phyloP scores from a whole-genome alignment of 2,888 invertebrate genomes.

The Xestia ashworthii region DNA sequence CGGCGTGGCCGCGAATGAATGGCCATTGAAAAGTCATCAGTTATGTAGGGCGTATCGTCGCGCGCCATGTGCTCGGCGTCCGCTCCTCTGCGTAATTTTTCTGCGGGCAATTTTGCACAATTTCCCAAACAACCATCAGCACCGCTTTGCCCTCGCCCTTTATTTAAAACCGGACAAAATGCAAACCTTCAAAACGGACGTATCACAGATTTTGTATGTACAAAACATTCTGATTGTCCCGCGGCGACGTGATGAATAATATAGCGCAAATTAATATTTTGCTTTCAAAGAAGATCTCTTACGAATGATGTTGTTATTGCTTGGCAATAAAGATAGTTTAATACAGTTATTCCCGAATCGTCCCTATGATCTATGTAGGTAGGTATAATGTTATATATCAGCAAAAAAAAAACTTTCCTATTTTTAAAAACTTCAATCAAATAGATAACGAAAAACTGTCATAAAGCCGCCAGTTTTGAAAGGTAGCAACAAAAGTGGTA shows the following conservation, averaged over 20 bases:
- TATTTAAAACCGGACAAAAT: constrained; percentile 80
- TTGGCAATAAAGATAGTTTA: not conserved
- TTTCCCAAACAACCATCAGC: constrained; percentile 84
- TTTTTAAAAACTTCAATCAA: constrained; percentile 38
- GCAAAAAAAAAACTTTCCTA: not conserved
- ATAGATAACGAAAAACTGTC: constrained; percentile 60
- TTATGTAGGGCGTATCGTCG: constrained; percentile 88
- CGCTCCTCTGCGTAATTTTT: constrained; percentile 85
- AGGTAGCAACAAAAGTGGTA: constrained; percentile 81
- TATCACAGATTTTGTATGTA: constrained; percentile 58
- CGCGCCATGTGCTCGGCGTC: constrained; percentile 86
- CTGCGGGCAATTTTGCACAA: constrained; percentile 85
- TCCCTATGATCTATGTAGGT: not conserved
- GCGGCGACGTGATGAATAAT: constrained; percentile 71
- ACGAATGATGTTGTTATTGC: not conserved
- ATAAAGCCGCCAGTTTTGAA: constrained; percentile 79
- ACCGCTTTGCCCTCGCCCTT: constrained; percentile 76
- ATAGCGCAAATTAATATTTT: constrained; percentile 65
- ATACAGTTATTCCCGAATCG: not conserved
- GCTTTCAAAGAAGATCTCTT: constrained; percentile 20
- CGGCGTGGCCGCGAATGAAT: constrained; percentile 85
- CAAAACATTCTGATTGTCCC: constrained; percentile 60
- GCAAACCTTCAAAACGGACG: constrained; percentile 71
- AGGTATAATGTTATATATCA: not conserved
- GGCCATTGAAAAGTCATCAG: constrained; percentile 90